Base-by-base conservation (phyloP, 2,113 vertebrate species). In the Psilopsiagon aurifrons region DNA sequence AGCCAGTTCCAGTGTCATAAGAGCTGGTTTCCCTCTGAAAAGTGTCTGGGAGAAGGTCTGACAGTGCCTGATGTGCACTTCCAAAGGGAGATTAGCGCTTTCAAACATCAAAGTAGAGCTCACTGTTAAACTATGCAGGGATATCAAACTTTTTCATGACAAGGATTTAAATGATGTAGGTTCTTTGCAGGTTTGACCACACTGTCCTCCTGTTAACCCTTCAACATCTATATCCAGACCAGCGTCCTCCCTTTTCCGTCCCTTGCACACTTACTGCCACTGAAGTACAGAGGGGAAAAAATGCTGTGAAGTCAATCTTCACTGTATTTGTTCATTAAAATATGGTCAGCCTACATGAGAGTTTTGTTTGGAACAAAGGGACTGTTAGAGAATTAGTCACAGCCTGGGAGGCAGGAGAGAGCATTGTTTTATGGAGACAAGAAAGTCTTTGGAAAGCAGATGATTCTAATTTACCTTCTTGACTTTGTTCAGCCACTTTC, bases 381-480 rank as follows among this genome's bases (percentile, higher is more conserved):
- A 43, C 93, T 94, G 90, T 27, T 74, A 20, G 63, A 63, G 93
- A 94, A 97, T 97, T 96, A 97, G 94, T 96, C 93, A 97, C 95
- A 96, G 95, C 93, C 94, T 94, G 94, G 94, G 96, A 97, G 92
- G 96, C 95, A 96, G 94, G 83, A 96, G 94, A 92, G 94, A 82
- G 94, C 94, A 96, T 96, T 96, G 95, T 97, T 97, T 96, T 55
- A 88, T 23, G 29, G 75, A 97, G 90, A 83, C 93, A 91, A 97
- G 94, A 93, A 95, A 96, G 95, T 67, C 90, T 95, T 83, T 67
- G 88, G 82, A 86, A 67, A 96, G 95, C 95, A 97, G 94, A 93
- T 97, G 96, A 96, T 96, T 97, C 94, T 96, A 96, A 96, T 97
- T 97, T 96, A 97, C 96, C 95, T 96, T 95, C 95, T 92, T 86